These are phyloP conservation scores for Orthosia gothica DNA, from an alignment of 2,888 invertebrate genomes.

Conservation along the genomic window DNA sequence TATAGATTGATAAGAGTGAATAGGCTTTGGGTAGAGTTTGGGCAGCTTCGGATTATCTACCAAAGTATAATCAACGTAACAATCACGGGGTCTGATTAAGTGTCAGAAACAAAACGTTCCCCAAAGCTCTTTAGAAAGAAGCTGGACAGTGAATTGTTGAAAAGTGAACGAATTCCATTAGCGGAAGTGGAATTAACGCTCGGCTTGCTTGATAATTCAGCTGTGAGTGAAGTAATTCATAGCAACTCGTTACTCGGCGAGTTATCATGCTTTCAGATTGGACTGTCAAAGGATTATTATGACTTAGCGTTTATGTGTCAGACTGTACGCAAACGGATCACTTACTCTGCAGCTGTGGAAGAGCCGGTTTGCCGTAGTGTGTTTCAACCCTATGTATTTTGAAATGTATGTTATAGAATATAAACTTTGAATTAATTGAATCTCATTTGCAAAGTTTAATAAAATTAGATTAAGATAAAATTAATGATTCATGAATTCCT, in stretches of 20 bases:
- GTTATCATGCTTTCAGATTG: slow-evolving; percentile 71
- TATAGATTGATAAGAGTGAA: slow-evolving; percentile 30
- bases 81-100: slow-evolving; percentile 74
- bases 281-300: slow-evolving; percentile 64
- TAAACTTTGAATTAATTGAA: neutral
- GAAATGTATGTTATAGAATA: slow-evolving; percentile 1
- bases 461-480: too few relatives aligned
- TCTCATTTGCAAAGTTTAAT: neutral
- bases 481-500: too few relatives aligned
- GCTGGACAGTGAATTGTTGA: slow-evolving; percentile 82
- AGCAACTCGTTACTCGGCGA: slow-evolving; percentile 73
- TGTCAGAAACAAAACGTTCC: slow-evolving; percentile 78
- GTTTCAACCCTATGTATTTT: neutral
- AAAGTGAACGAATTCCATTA: slow-evolving; percentile 85
- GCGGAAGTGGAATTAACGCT: slow-evolving; percentile 81
- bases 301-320: slow-evolving; percentile 32
- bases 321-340: slow-evolving; percentile 21
- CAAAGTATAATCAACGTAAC: slow-evolving; percentile 69
- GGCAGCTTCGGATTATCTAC: slow-evolving; percentile 42
- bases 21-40: slow-evolving; percentile 8
- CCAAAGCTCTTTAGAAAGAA: slow-evolving; percentile 75
- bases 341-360: slow-evolving; percentile 18
- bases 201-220: slow-evolving; percentile 77
- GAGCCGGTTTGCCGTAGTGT: slow-evolving; percentile 2
- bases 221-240: slow-evolving; percentile 72